These are phyloP conservation scores for Pygoscelis antarcticus DNA, from an alignment of 2,113 vertebrate species.

Conservation along the genomic window DNA sequence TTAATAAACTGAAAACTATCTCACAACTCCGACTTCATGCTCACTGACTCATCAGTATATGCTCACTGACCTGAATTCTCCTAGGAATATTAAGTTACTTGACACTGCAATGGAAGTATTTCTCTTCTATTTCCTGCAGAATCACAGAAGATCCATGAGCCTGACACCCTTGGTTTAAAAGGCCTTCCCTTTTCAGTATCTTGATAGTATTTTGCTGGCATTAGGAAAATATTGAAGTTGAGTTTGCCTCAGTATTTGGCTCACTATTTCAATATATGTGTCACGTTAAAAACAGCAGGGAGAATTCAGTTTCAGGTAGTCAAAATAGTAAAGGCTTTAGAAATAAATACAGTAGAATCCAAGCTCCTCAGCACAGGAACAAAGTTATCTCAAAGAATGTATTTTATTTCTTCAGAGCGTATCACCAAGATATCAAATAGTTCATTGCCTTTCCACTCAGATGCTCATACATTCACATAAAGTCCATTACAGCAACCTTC, in stretches of 20 bases:
- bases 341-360: neutral
- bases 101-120: neutral
- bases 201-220: neutral
- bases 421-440: neutral
- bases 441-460: neutral
- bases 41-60: neutral
- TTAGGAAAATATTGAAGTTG: neutral
- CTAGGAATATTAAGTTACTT: slow-evolving; percentile 35
- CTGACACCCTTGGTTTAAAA: neutral
- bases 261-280: neutral
- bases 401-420: neutral
- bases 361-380: neutral
- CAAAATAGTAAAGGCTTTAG: neutral
- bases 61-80: slow-evolving; percentile 40
- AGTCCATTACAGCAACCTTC: neutral
- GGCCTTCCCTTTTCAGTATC: neutral
- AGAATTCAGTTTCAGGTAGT: neutral
- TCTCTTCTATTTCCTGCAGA: neutral
- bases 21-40: neutral
- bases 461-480: neutral
- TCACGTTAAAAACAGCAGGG: neutral
- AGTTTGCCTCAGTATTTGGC: neutral
- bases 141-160: neutral
- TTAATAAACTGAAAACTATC: neutral
- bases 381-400: neutral